These are phyloP conservation scores for Agonum fuliginosum DNA, from an alignment of 2,888 invertebrate species.

Conservation along the genomic window DNA sequence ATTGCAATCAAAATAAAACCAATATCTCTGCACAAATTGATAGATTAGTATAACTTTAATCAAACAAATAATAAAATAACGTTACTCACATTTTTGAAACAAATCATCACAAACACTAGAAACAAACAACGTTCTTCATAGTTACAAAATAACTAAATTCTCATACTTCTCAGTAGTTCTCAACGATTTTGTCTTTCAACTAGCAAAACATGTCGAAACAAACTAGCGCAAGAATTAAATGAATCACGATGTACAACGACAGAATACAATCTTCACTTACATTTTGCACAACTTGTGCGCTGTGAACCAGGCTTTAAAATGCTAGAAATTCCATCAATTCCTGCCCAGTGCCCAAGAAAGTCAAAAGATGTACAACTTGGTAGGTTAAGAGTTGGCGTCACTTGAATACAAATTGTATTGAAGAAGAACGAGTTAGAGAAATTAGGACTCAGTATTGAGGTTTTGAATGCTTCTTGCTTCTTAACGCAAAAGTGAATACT, in stretches of 20 bases:
- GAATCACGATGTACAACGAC: background rate
- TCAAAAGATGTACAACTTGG: conserved; percentile 4
- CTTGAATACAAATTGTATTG: conserved; percentile 5
- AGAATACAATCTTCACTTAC: background rate
- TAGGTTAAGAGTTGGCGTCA: background rate
- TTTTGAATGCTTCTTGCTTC: background rate
- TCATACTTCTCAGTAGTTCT: background rate
- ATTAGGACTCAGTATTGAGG: conserved; percentile 19
- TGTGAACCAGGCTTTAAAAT: background rate
- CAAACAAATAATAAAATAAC: conserved; percentile 10
- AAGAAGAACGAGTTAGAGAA: conserved; percentile 10
- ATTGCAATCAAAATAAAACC: too few species aligned
- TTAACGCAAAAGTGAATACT: conserved; percentile 9
- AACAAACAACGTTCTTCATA: conserved; percentile 3
- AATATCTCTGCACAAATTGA: too few species aligned
- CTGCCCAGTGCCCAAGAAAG: background rate
- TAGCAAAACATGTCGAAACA: conserved; percentile 10
- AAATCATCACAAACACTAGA: conserved; percentile 15
- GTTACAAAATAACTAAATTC: background rate
- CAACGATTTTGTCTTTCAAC: background rate
- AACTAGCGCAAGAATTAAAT: conserved; percentile 13
- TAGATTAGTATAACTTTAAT: too few species aligned
- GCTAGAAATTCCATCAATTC: conserved; percentile 13
- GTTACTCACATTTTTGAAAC: conserved; percentile 16
- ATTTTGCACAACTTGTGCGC: conserved; percentile 4